A percentile compares a stretch with the other conserved stretches of the same genome.
Evolutionary conservation across 2,113 vertebrate genomes (phyloP).

Genomic region (Ophiodon elongatus): DNA sequence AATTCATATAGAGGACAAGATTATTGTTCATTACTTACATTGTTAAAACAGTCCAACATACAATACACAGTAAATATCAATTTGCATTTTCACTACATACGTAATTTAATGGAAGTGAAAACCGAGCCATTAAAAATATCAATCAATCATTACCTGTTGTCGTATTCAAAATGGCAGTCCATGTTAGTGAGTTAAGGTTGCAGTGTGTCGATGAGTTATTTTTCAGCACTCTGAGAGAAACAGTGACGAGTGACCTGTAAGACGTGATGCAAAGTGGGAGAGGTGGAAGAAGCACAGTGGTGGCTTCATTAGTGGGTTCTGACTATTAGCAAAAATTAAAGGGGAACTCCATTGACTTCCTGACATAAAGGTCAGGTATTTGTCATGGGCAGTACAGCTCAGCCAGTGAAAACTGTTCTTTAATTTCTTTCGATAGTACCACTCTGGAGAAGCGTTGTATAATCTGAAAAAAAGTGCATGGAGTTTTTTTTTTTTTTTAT

Average conservation of each 20-base stretch:
- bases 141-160: background rate
- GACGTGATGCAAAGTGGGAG: background rate
- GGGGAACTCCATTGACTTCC: background rate
- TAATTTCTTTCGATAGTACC: background rate
- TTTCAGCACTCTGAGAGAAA: slow-evolving; percentile 3
- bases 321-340: background rate
- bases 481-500: background rate
- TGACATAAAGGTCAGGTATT: background rate
- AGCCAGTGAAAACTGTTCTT: background rate
- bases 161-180: background rate
- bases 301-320: background rate
- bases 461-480: background rate
- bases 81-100: background rate
- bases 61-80: background rate
- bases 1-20: background rate
- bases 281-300: background rate
- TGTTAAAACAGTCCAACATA: background rate
- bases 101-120: background rate
- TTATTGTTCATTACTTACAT: background rate
- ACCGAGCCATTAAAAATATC: background rate
- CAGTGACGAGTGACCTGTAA: background rate
- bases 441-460: background rate
- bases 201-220: background rate
- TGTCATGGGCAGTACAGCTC: background rate
- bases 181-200: background rate